These are phyloP conservation scores for Oryctes rhinoceros DNA, from an alignment of 1,140 invertebrate species.

Conservation along the genomic window DNA sequence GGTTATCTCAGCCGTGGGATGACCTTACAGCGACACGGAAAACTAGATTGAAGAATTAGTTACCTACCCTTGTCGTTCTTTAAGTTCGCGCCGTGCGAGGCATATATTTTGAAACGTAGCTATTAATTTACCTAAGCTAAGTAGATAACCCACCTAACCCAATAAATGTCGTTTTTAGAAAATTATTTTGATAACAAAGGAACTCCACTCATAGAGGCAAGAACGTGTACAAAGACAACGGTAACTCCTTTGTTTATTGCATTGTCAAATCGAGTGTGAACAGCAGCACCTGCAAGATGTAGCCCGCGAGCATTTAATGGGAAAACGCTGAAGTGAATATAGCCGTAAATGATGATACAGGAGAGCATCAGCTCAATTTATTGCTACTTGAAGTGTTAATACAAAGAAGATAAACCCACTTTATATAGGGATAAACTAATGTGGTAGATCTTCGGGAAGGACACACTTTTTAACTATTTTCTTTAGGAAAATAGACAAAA, in stretches of 20 bases:
- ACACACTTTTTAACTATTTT: too few species aligned
- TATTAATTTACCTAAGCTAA: too few species aligned
- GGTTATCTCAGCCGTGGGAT: constrained; percentile 23
- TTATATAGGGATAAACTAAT: not conserved
- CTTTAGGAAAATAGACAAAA: too few species aligned
- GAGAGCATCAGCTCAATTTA: not conserved
- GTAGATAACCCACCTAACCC: too few species aligned
- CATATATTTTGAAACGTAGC: too few species aligned
- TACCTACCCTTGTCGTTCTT: not conserved
- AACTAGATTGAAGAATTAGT: constrained; percentile 17
- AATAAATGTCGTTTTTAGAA: too few species aligned
- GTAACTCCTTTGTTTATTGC: constrained; percentile 4
- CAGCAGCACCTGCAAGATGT: constrained; percentile 1
- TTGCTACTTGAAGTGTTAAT: constrained; percentile 19
- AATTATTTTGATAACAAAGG: too few species aligned
- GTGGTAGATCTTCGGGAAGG: too few species aligned
- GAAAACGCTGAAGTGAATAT: constrained; percentile 8
- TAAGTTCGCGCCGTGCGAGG: too few species aligned
- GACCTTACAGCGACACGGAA: constrained; percentile 10
- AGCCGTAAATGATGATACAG: constrained; percentile 13
- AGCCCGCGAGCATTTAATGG: constrained; percentile 10
- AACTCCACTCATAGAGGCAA: too few species aligned
- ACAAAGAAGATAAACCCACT: constrained; percentile 6
- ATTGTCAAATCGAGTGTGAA: constrained; percentile 20
- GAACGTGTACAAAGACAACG: not conserved